Conservation (phyloP, 2,888 invertebrate species). For the Drosophila buzzatii region DNA sequence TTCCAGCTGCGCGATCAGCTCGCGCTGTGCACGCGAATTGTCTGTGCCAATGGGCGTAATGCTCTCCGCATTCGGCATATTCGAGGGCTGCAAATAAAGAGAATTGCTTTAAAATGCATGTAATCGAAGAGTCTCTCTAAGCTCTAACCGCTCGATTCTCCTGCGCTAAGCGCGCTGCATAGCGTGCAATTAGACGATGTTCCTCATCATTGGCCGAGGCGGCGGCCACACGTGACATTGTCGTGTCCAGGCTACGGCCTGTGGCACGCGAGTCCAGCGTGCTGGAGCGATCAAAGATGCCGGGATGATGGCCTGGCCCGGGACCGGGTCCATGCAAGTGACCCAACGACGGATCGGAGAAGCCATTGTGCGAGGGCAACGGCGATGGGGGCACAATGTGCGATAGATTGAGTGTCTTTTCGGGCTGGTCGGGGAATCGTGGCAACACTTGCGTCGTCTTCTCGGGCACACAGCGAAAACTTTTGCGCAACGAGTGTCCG, state of each 20-base stretch:
- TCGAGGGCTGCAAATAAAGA: slow-evolving; percentile 82
- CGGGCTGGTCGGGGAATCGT: slow-evolving; percentile 96
- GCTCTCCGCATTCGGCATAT: slow-evolving; percentile 79
- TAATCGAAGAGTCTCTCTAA: fast-evolving
- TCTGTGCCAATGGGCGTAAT: slow-evolving; percentile 89
- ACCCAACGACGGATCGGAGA: slow-evolving; percentile 91
- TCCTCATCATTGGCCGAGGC: slow-evolving; percentile 92
- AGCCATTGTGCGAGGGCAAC: slow-evolving; percentile 96
- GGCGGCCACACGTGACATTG: slow-evolving; percentile 83
- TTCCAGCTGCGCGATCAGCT: slow-evolving; percentile 96
- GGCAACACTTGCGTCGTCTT: slow-evolving; percentile 93
- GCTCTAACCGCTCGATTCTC: slow-evolving; percentile 90
- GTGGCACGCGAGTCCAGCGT: slow-evolving; percentile 85
- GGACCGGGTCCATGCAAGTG: slow-evolving; percentile 86
- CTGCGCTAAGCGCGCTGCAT: slow-evolving; percentile 97
- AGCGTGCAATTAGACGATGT: slow-evolving; percentile 97
- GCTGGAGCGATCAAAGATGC: slow-evolving; percentile 86
- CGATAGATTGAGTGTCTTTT: slow-evolving; percentile 96
- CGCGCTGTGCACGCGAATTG: slow-evolving; percentile 94
- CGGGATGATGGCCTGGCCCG: slow-evolving; percentile 60
- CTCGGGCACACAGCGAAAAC: slow-evolving; percentile 98
- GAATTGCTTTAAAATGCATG: neutral
- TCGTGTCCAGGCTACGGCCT: slow-evolving; percentile 85
- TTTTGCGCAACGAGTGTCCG: slow-evolving; percentile 97
- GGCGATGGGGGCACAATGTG: slow-evolving; percentile 98